Conservation (phyloP, 2,797 vertebrate species). For the Brotogeris chrysoptera region DNA sequence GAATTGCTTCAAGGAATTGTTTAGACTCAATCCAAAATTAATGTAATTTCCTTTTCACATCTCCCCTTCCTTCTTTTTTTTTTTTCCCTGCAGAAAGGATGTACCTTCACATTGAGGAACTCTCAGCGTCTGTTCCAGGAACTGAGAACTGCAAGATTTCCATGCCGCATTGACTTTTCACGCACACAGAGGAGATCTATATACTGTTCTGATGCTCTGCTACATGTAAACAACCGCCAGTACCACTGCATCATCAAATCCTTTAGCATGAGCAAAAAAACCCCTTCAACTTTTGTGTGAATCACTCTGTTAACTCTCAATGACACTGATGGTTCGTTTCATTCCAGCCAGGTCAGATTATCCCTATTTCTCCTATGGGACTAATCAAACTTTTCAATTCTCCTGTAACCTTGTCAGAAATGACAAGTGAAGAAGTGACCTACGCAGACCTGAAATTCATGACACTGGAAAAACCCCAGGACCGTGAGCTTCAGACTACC, state of each 20-base stretch:
- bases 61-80: background rate
- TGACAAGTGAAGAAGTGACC: conserved; percentile 30
- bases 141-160: background rate
- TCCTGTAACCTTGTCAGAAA: background rate
- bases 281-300: background rate
- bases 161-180: background rate
- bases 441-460: conserved; percentile 38
- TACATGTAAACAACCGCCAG: background rate
- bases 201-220: background rate
- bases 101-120: background rate
- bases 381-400: background rate
- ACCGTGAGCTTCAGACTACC: background rate
- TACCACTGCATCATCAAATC: conserved; percentile 23
- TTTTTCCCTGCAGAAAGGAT: background rate
- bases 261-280: conserved; percentile 42
- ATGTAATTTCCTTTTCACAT: background rate
- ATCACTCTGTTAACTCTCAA: background rate
- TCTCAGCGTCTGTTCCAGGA: background rate
- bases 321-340: background rate
- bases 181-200: background rate
- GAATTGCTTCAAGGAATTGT: background rate
- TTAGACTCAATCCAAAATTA: background rate
- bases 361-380: background rate
- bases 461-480: background rate
- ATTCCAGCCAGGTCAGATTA: background rate